Evolutionary conservation across 2,113 vertebrate species (phyloP).

Genomic region (Xiphophorus maculatus): DNA sequence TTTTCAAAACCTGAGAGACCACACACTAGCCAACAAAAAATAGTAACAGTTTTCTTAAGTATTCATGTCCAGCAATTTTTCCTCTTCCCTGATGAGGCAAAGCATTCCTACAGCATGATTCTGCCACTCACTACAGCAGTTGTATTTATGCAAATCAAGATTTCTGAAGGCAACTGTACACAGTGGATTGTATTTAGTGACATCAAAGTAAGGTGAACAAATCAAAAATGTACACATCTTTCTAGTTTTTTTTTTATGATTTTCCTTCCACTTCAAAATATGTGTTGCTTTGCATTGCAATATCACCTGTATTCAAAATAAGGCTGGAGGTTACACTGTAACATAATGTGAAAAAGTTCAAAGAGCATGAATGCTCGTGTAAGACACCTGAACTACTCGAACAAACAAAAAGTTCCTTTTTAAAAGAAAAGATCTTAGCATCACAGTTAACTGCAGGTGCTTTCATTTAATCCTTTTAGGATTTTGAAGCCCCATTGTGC

Average conservation of each 20-base stretch:
- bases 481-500: background rate
- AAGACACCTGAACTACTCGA: background rate
- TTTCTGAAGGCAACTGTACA: background rate
- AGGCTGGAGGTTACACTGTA: background rate
- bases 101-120: background rate
- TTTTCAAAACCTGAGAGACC: too few relatives aligned
- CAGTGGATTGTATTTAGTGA: background rate
- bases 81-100: background rate
- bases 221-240: background rate
- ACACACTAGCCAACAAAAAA: too few relatives aligned
- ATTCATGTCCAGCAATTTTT: background rate
- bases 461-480: background rate
- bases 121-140: background rate
- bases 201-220: background rate
- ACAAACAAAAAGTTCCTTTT: background rate
- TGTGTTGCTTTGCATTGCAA: background rate
- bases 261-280: background rate
- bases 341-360: background rate
- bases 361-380: background rate
- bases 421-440: background rate
- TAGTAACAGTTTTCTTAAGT: too few relatives aligned
- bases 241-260: background rate
- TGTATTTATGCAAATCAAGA: background rate
- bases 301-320: background rate
- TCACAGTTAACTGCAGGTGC: background rate